These are phyloP conservation scores for Falcunculus frontatus DNA, from an alignment of 2,113 vertebrate genomes.

Conservation along the genomic window DNA sequence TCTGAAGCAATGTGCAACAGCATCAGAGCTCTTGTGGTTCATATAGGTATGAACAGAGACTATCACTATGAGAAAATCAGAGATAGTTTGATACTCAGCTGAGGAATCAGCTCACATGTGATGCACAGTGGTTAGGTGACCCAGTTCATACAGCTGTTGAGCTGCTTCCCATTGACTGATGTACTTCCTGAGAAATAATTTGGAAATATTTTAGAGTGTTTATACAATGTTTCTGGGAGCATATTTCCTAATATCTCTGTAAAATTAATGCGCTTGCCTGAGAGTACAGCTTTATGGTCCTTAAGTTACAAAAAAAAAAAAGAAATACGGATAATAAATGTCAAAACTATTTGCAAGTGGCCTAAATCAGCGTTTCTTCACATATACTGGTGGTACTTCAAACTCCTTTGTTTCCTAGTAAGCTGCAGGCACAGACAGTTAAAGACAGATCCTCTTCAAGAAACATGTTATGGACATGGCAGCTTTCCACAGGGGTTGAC, in stretches of 20 bases:
- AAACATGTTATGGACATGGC: background rate
- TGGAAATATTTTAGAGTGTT: background rate
- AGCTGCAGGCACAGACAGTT: background rate
- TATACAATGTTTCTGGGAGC: background rate
- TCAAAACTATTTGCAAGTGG: background rate
- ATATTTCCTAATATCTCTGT: background rate
- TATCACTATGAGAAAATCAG: background rate
- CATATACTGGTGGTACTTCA: background rate
- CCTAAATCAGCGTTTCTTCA: background rate
- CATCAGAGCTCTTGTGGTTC: background rate
- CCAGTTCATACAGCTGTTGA: background rate
- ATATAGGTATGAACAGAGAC: background rate
- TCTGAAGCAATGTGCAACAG: background rate
- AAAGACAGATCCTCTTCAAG: background rate
- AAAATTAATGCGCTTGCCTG: background rate
- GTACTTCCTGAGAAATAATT: background rate
- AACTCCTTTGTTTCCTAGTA: background rate
- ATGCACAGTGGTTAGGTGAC: background rate
- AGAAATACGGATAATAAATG: background rate
- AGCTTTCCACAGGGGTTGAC: background rate
- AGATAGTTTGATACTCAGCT: background rate
- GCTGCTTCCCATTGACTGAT: fast-evolving
- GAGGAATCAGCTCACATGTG: background rate
- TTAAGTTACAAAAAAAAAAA: background rate
- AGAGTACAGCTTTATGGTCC: background rate